phyloP scores from a whole-genome alignment of 2,888 invertebrate species.

The Clunio marinus region DNA sequence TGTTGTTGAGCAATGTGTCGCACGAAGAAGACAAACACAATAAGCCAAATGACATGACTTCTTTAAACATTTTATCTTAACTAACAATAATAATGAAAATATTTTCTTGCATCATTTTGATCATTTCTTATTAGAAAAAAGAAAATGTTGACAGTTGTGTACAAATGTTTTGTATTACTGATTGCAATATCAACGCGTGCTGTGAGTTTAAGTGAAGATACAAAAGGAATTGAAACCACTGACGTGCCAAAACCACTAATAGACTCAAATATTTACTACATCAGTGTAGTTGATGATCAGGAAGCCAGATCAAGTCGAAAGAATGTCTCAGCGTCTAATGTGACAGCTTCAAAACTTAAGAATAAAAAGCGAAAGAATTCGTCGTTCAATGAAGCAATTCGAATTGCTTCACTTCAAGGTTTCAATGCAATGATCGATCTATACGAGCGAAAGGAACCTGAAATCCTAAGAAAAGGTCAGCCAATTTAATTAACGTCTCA shows the following conservation, averaged over 20 bases:
- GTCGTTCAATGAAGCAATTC: constrained; percentile 48
- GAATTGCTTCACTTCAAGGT: constrained; percentile 49
- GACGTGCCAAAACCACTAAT: neutral
- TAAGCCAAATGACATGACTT: constrained; percentile 31
- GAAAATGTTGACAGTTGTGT: constrained; percentile 8
- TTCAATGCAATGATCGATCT: constrained; percentile 49
- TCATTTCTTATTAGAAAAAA: neutral
- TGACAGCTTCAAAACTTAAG: neutral
- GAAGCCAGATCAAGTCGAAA: constrained; percentile 5
- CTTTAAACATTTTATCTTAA: constrained; percentile 7
- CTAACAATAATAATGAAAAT: neutral
- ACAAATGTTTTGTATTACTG: neutral
- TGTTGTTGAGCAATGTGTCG: constrained; percentile 14
- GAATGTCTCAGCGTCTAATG: constrained; percentile 5
- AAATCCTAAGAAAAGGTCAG: constrained; percentile 48
- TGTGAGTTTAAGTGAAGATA: neutral
- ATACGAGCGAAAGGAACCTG: constrained; percentile 49
- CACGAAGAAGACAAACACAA: constrained; percentile 15
- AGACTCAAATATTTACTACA: constrained; percentile 35
- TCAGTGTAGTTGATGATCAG: neutral
- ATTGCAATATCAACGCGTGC: neutral
- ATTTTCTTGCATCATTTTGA: neutral
- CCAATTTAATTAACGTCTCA: neutral
- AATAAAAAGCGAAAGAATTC: constrained; percentile 38
- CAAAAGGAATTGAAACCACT: neutral